phyloP scores from a whole-genome alignment of 2,797 vertebrate species.

The Typhlichthys subterraneus region DNA sequence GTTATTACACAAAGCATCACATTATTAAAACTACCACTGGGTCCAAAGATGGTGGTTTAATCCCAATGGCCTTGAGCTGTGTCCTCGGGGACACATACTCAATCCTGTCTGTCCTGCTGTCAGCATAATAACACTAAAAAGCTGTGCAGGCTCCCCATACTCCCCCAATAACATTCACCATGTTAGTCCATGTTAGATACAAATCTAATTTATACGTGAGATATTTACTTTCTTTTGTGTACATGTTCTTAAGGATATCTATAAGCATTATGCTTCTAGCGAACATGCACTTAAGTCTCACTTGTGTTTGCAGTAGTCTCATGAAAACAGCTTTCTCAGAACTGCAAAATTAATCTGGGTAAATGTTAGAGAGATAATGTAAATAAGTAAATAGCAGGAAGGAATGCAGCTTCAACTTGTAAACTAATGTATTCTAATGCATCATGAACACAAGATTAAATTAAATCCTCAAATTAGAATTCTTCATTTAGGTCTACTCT shows the following conservation, averaged over 20 bases:
- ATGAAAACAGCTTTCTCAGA: constrained; percentile 12
- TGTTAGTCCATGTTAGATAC: background rate
- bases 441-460: background rate
- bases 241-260: background rate
- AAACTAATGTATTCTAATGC: no score
- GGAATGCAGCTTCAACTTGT: background rate
- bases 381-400: background rate
- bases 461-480: constrained; percentile 33
- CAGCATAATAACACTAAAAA: no score
- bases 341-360: constrained; percentile 15
- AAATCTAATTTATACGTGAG: background rate
- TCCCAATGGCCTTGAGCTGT: no score
- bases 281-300: constrained; percentile 3
- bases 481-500: constrained; percentile 28
- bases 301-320: constrained; percentile 22
- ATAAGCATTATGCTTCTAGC: constrained; percentile 1
- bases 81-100: no score
- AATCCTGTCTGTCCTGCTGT: no score
- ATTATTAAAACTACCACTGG: no score
- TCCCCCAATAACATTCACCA: no score
- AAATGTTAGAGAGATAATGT: background rate
- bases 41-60: no score
- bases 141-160: no score
- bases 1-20: no score
- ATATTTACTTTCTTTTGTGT: background rate